Conservation (phyloP, 2,797 vertebrate species). For the Bovichtus variegatus region DNA sequence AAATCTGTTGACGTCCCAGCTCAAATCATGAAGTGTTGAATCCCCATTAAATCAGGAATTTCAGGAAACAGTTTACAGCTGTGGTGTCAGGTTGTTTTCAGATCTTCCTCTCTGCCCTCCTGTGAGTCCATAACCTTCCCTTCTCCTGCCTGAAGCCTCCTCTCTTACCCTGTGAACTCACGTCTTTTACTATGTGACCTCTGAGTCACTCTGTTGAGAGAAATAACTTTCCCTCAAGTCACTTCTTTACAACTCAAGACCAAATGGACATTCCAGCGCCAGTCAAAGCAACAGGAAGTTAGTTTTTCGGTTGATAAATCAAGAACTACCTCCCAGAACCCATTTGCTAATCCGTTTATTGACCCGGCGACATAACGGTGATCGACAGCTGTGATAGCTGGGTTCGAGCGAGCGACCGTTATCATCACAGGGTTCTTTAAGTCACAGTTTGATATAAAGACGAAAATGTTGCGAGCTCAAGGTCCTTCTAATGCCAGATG, state of each 20-base stretch:
- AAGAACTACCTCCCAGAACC: slow-evolving; percentile 20
- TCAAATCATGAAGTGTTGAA: slow-evolving; percentile 58
- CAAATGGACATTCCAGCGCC: slow-evolving; percentile 42
- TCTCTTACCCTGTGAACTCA: slow-evolving; percentile 45
- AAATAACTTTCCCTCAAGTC: slow-evolving; percentile 56
- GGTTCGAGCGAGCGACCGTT: slow-evolving; percentile 48
- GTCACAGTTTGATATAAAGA: slow-evolving; percentile 54
- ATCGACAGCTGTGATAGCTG: slow-evolving; percentile 50
- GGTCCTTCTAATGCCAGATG: slow-evolving; percentile 69
- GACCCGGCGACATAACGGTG: slow-evolving; percentile 36
- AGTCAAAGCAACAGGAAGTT: slow-evolving; percentile 51
- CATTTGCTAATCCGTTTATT: slow-evolving; percentile 60
- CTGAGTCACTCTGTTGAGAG: slow-evolving; percentile 43
- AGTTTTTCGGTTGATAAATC: slow-evolving; percentile 53
- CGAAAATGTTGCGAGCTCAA: slow-evolving; percentile 58
- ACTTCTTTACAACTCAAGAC: slow-evolving; percentile 31
- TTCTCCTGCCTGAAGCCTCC: slow-evolving; percentile 17
- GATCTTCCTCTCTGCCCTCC: slow-evolving; percentile 17
- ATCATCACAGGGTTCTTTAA: slow-evolving; percentile 68
- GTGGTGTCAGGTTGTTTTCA: slow-evolving; percentile 34
- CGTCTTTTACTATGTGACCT: slow-evolving; percentile 34
- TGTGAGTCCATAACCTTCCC: neutral
- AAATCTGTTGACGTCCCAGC: neutral
- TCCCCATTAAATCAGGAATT: slow-evolving; percentile 32
- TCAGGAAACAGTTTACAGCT: slow-evolving; percentile 48